Percentiles rank a stretch among this genome's conserved stretches.
phyloP scores from a whole-genome alignment of 2,113 vertebrate genomes.

The Cnemophilus loriae region DNA sequence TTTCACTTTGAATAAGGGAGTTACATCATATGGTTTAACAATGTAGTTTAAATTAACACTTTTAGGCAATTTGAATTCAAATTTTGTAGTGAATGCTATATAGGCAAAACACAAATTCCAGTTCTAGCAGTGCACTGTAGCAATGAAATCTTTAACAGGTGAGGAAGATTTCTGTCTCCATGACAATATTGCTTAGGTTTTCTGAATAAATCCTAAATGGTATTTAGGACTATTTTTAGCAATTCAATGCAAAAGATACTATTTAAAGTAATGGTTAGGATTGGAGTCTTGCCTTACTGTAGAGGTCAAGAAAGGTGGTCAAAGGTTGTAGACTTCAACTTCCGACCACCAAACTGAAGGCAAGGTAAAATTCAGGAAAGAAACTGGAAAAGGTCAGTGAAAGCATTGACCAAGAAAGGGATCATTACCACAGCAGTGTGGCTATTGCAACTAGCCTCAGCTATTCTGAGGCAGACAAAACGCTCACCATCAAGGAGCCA shows the following conservation, averaged over 20 bases:
- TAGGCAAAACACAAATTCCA: not conserved
- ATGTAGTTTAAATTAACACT: not conserved
- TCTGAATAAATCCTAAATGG: not conserved
- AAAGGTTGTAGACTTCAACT: not conserved
- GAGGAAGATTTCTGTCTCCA: conserved; percentile 10
- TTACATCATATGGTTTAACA: not conserved
- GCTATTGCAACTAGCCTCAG: not conserved
- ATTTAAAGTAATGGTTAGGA: not conserved
- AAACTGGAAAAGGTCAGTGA: not conserved
- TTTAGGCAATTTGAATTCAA: not conserved
- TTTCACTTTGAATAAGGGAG: not conserved
- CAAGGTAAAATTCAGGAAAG: not conserved
- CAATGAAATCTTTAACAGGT: not conserved
- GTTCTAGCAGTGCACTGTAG: not conserved
- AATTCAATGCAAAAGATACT: not conserved
- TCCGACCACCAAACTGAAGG: not conserved
- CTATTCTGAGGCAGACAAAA: not conserved
- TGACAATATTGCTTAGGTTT: conserved; percentile 17
- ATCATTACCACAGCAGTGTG: not conserved
- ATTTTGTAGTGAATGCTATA: not conserved
- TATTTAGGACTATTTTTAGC: not conserved
- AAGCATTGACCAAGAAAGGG: not conserved
- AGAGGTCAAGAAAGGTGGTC: not conserved
- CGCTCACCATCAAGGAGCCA: not conserved
- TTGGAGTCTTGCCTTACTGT: not conserved